A percentile compares a stretch with the other conserved stretches of the same genome.
Evolutionary conservation across 2,113 vertebrate species (phyloP).

Genomic region (Brienomyrus brachyistius): DNA sequence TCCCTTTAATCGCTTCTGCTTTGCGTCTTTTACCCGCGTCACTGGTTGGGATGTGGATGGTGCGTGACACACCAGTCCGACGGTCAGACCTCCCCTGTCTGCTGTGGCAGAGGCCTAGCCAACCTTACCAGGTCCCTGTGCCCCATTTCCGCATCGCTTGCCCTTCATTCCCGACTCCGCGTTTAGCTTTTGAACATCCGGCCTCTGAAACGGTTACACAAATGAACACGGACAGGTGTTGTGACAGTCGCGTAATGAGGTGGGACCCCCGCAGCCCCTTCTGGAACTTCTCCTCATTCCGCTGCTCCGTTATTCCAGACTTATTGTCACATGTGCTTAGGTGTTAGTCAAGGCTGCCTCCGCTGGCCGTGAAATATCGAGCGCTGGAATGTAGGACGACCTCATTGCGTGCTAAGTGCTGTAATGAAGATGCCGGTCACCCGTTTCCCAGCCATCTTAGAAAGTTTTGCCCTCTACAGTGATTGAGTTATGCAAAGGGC

Average conservation of each 20-base stretch:
- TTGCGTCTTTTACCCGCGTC: not conserved
- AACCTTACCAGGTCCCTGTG: not conserved
- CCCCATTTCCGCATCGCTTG: not conserved
- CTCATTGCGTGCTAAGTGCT: constrained; percentile 37
- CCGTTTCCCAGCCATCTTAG: not conserved
- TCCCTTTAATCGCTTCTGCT: not conserved
- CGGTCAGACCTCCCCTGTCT: not conserved
- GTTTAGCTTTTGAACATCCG: not conserved
- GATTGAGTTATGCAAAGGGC: constrained; percentile 45
- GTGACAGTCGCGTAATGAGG: not conserved
- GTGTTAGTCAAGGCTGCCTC: not conserved
- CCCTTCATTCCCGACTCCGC: not conserved
- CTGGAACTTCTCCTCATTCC: not conserved
- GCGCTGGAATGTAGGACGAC: constrained; percentile 22
- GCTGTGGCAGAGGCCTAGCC: not conserved
- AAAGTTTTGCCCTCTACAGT: constrained; percentile 23
- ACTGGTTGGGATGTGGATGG: not conserved
- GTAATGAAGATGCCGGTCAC: constrained; percentile 23
- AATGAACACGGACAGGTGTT: not conserved
- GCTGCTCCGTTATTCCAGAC: not conserved
- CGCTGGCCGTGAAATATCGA: constrained; percentile 7
- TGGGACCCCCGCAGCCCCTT: not conserved
- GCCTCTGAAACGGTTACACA: not conserved
- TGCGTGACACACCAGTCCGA: not conserved
- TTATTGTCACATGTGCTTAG: not conserved